phyloP scores from a whole-genome alignment of 2,797 vertebrate genomes.

The Tenualosa thibaudeaui region DNA sequence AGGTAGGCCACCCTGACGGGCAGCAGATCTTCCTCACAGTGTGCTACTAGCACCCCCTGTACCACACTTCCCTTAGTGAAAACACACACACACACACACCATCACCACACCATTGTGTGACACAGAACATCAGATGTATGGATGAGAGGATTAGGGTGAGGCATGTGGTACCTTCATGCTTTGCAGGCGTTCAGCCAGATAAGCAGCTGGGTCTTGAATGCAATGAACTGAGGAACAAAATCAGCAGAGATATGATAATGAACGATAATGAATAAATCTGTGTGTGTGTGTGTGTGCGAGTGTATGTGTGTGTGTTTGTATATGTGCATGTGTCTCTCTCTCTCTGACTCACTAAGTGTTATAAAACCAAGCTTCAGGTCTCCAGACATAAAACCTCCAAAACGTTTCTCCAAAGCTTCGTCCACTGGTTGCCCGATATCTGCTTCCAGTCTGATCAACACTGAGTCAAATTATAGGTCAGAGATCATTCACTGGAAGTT shows the following conservation, averaged over 20 bases:
- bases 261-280: not conserved
- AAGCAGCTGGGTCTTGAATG: slow-evolving; percentile 2
- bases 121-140: not conserved
- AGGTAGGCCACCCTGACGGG: slow-evolving; percentile 74
- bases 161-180: not conserved
- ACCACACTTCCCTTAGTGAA: slow-evolving; percentile 52
- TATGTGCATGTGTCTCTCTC: not conserved
- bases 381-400: slow-evolving; percentile 53
- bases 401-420: slow-evolving; percentile 60
- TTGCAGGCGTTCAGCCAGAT: not conserved
- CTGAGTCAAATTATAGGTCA: slow-evolving; percentile 47
- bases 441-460: slow-evolving; percentile 64
- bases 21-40: slow-evolving; percentile 81
- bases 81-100: slow-evolving; percentile 20
- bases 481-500: not conserved
- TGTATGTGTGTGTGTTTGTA: too few relatives aligned
- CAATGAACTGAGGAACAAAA: not conserved
- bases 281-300: too few relatives aligned
- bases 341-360: slow-evolving; percentile 21
- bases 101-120: not conserved
- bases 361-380: slow-evolving; percentile 55
- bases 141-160: not conserved
- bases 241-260: not conserved
- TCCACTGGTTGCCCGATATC: slow-evolving; percentile 49
- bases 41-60: slow-evolving; percentile 77